These are phyloP conservation scores for Platichthys flesus DNA, from an alignment of 2,113 vertebrate genomes.

Conservation along the genomic window DNA sequence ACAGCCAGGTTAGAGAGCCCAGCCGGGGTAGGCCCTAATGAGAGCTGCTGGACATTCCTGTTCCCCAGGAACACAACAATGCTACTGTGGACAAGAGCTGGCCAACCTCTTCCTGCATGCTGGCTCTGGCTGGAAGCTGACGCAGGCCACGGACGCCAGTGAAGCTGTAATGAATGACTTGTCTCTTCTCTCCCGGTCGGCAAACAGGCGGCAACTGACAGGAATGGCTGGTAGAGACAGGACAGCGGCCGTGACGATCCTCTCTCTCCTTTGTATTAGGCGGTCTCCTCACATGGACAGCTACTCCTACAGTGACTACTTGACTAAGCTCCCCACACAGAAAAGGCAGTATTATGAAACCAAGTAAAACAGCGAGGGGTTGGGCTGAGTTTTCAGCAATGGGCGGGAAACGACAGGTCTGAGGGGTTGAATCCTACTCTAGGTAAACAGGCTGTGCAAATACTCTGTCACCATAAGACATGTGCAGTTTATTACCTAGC, in stretches of 20 bases:
- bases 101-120: slow-evolving; percentile 76
- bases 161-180: slow-evolving; percentile 56
- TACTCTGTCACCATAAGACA: background rate
- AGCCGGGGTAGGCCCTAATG: slow-evolving; percentile 40
- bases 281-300: slow-evolving; percentile 35
- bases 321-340: slow-evolving; percentile 38
- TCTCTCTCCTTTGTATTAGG: slow-evolving; percentile 14
- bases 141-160: slow-evolving; percentile 33
- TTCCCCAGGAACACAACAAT: slow-evolving; percentile 63
- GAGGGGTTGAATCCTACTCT: slow-evolving; percentile 38
- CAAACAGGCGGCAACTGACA: slow-evolving; percentile 26
- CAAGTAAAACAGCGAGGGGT: slow-evolving; percentile 57
- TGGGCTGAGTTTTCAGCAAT: slow-evolving; percentile 60
- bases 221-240: slow-evolving; percentile 41
- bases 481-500: background rate
- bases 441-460: slow-evolving; percentile 26
- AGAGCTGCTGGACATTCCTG: slow-evolving; percentile 53
- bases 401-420: slow-evolving; percentile 69
- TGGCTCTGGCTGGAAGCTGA: slow-evolving; percentile 55
- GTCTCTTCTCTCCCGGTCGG: slow-evolving; percentile 56
- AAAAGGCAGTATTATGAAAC: slow-evolving; percentile 63
- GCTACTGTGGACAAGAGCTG: slow-evolving; percentile 61
- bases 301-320: slow-evolving; percentile 38
- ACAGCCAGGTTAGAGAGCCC: slow-evolving; percentile 25
- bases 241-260: slow-evolving; percentile 18